Evolutionary conservation across 2,797 vertebrate species (phyloP), one percentile per base, ranked within the genome.

Genomic region (Halcyon leucocephala): DNA sequence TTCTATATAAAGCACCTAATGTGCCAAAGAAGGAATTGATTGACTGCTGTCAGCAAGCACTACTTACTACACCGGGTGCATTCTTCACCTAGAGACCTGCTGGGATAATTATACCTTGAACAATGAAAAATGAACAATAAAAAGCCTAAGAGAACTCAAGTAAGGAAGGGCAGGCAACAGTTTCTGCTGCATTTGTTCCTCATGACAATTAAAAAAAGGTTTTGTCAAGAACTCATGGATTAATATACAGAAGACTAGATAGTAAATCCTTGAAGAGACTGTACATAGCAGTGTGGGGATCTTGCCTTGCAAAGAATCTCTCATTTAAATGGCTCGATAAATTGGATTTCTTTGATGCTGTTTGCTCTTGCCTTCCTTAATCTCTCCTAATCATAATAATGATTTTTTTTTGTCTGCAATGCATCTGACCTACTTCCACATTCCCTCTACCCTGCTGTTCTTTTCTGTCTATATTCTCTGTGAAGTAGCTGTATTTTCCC

Each of bases 371-470:
- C 65, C 71, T 93, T 95, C 82, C 81, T 82, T 93, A 94, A 96
- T 95, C 91, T 93, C 73, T 82, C 86, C 82, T 96, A 93, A 93
- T 96, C 69, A 95, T 84, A 73, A 92, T 93, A 76, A 91, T 57
- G 77, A 82, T 28, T 52, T 74, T 84, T 82, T 92, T 91, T 79
- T 48, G 54, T 71, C 83, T 93, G 73, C 72, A 86, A 25, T 72
- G 91, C 67, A 86, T 96, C 71, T 96, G 93, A 96, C 95, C 85
- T 95, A 97, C 86, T 97, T 97, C 79, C 79, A 83, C 58, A 69
- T 35, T 55, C 13, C 46, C 78, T 29, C 48, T 21, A 55, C 48
- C 62, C 79, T 79, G 55, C 85, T 95, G 66, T 44, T 89, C 72
- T 78, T 78, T 91, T 77, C 60, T 42, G 1, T 46, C 42, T 87